Percentiles rank a stretch among this genome's conserved stretches.
phyloP scores from a whole-genome alignment of 2,113 vertebrate species.

The Pycnonotus jocosus region DNA sequence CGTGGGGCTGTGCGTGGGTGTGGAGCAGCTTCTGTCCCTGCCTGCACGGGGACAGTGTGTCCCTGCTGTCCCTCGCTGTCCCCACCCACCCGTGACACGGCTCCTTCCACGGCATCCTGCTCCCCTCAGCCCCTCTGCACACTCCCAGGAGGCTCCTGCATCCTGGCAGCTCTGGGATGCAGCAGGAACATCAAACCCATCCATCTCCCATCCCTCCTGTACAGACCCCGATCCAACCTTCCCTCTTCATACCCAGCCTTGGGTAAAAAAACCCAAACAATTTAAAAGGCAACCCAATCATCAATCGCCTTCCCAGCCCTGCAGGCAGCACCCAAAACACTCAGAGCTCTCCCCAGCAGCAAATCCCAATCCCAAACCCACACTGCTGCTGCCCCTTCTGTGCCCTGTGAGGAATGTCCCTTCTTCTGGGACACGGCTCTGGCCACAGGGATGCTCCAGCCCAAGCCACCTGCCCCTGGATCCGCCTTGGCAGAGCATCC shows the following conservation, averaged over 20 bases:
- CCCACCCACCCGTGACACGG: rapidly evolving
- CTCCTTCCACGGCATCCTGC: rapidly evolving
- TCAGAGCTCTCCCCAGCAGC: not conserved
- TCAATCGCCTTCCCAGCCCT: not conserved
- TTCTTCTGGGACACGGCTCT: not conserved
- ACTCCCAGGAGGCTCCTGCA: not conserved
- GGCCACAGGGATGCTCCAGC: not conserved
- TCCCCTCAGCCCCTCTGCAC: not conserved
- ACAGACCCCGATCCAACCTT: no score
- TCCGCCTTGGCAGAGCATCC: not conserved
- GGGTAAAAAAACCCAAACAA: not conserved
- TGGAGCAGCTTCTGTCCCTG: not conserved
- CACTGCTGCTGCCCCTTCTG: not conserved
- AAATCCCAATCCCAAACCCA: not conserved
- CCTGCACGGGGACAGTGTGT: rapidly evolving
- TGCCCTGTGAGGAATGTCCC: not conserved
- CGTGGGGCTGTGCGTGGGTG: rapidly evolving
- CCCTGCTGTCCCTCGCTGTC: rapidly evolving
- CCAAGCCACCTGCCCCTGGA: not conserved
- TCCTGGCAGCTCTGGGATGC: not conserved
- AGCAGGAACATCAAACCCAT: not conserved
- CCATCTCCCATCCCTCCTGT: rapidly evolving
- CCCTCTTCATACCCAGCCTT: no score
- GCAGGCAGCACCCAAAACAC: not conserved
- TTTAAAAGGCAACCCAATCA: not conserved